Evolutionary conservation across 2,888 invertebrate species (phyloP).

Genomic region (Pilophorus perplexus): DNA sequence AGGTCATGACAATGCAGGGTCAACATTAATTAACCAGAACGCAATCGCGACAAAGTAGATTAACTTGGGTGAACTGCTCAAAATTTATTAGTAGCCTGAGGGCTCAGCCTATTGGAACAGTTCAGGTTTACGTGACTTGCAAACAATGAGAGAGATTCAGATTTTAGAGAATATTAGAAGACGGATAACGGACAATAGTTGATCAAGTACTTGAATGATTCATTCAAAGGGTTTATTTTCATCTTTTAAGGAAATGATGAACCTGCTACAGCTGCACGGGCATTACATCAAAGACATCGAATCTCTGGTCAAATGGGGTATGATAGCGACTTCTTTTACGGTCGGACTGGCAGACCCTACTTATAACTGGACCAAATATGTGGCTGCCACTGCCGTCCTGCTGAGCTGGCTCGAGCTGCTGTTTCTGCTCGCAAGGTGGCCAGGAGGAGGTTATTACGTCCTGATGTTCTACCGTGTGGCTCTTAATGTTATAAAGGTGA

Average conservation of each 20-base stretch:
- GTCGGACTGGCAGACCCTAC: constrained; percentile 51
- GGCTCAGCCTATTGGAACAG: no score
- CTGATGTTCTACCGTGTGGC: constrained; percentile 63
- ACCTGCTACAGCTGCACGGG: constrained; percentile 56
- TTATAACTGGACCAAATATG: constrained; percentile 45
- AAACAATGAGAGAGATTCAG: no score
- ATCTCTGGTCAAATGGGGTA: constrained; percentile 59
- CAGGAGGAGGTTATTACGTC: constrained; percentile 61
- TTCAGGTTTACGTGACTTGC: no score
- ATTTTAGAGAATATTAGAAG: no score
- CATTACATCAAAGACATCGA: constrained; percentile 58
- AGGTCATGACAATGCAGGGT: no score
- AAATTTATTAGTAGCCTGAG: background rate
- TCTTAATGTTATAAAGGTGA: constrained; percentile 59
- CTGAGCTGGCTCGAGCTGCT: constrained; percentile 60
- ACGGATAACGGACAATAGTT: no score
- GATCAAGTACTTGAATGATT: no score
- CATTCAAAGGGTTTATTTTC: no score
- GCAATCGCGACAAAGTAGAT: background rate
- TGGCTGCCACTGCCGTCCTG: constrained; percentile 58
- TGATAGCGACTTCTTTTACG: constrained; percentile 52
- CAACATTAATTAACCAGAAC: no score
- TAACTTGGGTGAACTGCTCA: background rate
- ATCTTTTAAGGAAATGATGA: constrained; percentile 55
- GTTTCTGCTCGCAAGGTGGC: constrained; percentile 60